Evolutionary conservation across 2,888 invertebrate genomes (phyloP), one percentile per base, ranked within the genome.

Genomic region (Alloscopus bannaensis): DNA sequence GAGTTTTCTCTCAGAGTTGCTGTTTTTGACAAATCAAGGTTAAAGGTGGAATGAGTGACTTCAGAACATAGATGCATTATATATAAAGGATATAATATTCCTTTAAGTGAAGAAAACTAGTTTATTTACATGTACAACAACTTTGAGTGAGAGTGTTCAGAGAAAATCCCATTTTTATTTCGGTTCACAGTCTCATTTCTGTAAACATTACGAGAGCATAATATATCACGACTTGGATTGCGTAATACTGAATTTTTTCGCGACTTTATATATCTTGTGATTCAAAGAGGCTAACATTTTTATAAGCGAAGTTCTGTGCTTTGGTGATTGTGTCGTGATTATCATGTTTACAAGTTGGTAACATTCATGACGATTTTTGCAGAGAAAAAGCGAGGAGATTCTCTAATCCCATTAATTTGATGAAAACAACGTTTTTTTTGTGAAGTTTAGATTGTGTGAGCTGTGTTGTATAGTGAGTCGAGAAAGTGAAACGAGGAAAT

Each of bases 381-480:
- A 65, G 57, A 50, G 57, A 45, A 65, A 57, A 64, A 29, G 26
- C 52, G 52, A 64, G 62, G 18, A 60, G 3, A 71, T 20, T 20
- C 22, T 73, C 57, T 64, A 77, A 77, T 69, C 69, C 69, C 77
- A 77, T 70, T 77, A 77, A 69, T 77, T 77, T 69, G 69, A 70
- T 77, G 76, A 76, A 66, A 75, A 72, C 71, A n/a, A n/a, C n/a
- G n/a, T n/a, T n/a, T n/a, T n/a, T n/a, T n/a, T n/a, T n/a, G n/a
- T n/a, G n/a, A n/a, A n/a, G n/a, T n/a, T n/a, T n/a, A n/a, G n/a
- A n/a, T n/a, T n/a, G n/a, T n/a, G n/a, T n/a, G n/a, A n/a, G n/a
- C n/a, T n/a, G n/a, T n/a, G n/a, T n/a, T n/a, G n/a, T n/a, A n/a
- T n/a, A n/a, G n/a, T n/a, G n/a, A n/a, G n/a, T n/a, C 42, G 42